phyloP scores from a whole-genome alignment of 2,888 invertebrate species.

The Phania funesta region DNA sequence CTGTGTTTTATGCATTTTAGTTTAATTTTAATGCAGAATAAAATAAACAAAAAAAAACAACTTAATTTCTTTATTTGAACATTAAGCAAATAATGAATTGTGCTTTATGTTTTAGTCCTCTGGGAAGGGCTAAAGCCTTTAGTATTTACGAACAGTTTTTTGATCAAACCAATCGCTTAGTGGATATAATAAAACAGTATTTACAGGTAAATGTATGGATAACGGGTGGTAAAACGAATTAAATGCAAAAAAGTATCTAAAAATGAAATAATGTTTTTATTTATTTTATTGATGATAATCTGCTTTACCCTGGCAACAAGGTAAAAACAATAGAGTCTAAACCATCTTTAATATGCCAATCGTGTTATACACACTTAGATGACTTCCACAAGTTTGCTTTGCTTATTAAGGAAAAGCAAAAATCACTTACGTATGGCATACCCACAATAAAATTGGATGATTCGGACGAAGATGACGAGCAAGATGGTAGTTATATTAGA shows the following conservation, averaged over 20 bases:
- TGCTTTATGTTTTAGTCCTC: constrained; percentile 60
- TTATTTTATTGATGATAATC: constrained; percentile 13
- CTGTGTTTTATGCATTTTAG: constrained; percentile 37
- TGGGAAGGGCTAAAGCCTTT: constrained; percentile 48
- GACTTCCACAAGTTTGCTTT: constrained; percentile 67
- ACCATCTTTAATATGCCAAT: constrained; percentile 63
- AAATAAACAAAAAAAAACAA: constrained; percentile 3
- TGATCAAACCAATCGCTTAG: constrained; percentile 44
- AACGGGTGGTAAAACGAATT: neutral
- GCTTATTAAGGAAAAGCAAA: constrained; percentile 66
- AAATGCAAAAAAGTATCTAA: constrained; percentile 13
- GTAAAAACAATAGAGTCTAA: constrained; percentile 25
- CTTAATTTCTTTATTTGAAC: neutral
- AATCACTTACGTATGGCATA: constrained; percentile 51
- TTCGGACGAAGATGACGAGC: constrained; percentile 49
- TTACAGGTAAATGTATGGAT: constrained; percentile 61
- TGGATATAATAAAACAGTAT: constrained; percentile 63
- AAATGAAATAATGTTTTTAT: neutral
- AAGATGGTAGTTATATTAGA: constrained; percentile 51
- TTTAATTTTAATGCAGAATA: constrained; percentile 45
- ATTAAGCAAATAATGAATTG: constrained; percentile 63
- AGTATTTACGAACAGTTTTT: constrained; percentile 47
- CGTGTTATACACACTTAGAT: constrained; percentile 66
- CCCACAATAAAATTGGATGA: constrained; percentile 61
- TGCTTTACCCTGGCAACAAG: constrained; percentile 29